Percentiles rank a stretch among this genome's conserved stretches.
Evolutionary conservation across 2,888 invertebrate genomes (phyloP).

Genomic region (Trileptium ribeirensis): DNA sequence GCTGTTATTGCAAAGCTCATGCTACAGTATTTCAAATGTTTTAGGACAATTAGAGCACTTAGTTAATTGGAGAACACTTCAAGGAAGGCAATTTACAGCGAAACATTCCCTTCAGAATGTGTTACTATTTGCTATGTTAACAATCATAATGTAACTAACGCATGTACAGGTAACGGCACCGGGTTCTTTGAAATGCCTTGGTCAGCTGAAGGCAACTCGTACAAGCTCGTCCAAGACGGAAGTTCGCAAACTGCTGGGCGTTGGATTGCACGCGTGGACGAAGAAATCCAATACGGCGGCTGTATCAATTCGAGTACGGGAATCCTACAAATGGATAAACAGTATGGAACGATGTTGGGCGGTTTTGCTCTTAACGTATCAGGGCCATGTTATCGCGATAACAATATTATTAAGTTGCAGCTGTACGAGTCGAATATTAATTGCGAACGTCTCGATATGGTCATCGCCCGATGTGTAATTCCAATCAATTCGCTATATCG

Average conservation of each 20-base stretch:
- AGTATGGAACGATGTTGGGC: constrained; percentile 72
- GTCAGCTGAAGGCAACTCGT: constrained; percentile 42
- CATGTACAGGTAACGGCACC: constrained; percentile 70
- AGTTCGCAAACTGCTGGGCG: constrained; percentile 60
- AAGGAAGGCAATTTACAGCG: too few species aligned
- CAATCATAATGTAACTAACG: too few species aligned
- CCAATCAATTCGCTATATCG: constrained; percentile 39
- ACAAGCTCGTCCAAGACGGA: constrained; percentile 40
- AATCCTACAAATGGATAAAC: constrained; percentile 22
- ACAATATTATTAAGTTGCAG: constrained; percentile 64
- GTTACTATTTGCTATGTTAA: too few species aligned
- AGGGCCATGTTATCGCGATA: constrained; percentile 77
- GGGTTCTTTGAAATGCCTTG: constrained; percentile 39
- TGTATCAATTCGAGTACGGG: constrained; percentile 58
- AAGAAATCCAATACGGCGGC: constrained; percentile 79
- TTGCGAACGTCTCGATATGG: constrained; percentile 38
- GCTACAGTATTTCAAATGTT: too few species aligned
- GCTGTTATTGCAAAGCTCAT: too few species aligned
- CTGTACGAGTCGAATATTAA: constrained; percentile 25
- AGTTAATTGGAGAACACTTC: too few species aligned
- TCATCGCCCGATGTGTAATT: constrained; percentile 40
- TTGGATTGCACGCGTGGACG: constrained; percentile 86
- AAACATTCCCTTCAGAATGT: too few species aligned
- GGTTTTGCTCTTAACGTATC: constrained; percentile 91
- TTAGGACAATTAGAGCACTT: too few species aligned